These are phyloP conservation scores for Helogale parvula DNA, from an alignment of 2,113 vertebrate species.

Conservation along the genomic window DNA sequence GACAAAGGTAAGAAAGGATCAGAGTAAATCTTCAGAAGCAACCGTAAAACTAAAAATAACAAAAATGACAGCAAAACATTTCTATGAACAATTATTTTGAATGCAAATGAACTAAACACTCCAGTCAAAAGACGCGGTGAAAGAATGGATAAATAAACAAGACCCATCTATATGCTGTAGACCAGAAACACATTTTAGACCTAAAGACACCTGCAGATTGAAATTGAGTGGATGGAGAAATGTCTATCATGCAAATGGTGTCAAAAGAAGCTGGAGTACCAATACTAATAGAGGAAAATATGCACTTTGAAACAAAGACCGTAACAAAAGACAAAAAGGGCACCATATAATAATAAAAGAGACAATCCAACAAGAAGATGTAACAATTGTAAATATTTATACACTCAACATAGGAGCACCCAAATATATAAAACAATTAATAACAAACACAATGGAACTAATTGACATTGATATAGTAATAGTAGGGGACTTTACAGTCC, in stretches of 20 bases:
- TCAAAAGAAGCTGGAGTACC: not conserved
- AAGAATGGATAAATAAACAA: not conserved
- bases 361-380: not conserved
- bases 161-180: not conserved
- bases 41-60: not conserved
- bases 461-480: not conserved
- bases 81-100: not conserved
- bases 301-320: not conserved
- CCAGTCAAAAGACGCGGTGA: not conserved
- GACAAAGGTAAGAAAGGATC: not conserved
- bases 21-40: not conserved
- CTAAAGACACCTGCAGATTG: not conserved
- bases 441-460: not conserved
- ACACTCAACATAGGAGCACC: not conserved
- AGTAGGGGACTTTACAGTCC: not conserved
- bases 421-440: not conserved
- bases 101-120: not conserved
- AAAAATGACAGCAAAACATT: not conserved
- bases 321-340: not conserved
- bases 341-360: not conserved
- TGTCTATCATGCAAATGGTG: not conserved
- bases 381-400: not conserved
- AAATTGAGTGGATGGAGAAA: not conserved
- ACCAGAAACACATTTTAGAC: not conserved
- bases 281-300: not conserved